Conservation (phyloP, 2,797 vertebrate genomes). For the Phoeniculus purpureus region DNA sequence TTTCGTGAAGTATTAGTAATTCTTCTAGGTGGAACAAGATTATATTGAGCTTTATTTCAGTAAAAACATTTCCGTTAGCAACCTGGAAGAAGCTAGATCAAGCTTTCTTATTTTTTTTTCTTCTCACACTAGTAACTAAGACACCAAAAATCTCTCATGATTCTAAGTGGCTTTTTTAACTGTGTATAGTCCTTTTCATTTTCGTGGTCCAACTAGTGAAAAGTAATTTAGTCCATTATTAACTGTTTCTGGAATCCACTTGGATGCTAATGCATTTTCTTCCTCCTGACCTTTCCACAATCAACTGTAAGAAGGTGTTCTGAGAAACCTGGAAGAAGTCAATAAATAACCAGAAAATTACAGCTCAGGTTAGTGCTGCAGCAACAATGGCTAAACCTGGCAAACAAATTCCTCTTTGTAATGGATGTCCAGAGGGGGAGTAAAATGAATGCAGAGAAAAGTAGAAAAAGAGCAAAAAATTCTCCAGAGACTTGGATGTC, state of each 20-base stretch:
- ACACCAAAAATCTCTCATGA: not conserved
- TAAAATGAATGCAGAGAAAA: slow-evolving; percentile 17
- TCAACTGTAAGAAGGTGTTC: not conserved
- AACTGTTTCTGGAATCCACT: not conserved
- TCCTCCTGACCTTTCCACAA: not conserved
- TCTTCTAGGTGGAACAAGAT: not conserved
- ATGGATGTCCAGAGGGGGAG: slow-evolving; percentile 20
- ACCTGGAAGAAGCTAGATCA: not conserved
- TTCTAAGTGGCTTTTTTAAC: not conserved
- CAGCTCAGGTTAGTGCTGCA: not conserved
- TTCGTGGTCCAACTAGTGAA: not conserved
- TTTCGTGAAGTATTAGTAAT: not conserved
- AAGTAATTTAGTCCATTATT: not conserved
- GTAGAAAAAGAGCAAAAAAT: slow-evolving; percentile 29
- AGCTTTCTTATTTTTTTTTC: not conserved
- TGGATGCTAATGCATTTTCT: not conserved
- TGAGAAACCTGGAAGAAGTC: not conserved
- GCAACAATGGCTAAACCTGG: not conserved
- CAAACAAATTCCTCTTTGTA: slow-evolving; percentile 14
- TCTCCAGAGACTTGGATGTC: not conserved
- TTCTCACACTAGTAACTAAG: not conserved
- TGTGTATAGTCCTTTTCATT: not conserved
- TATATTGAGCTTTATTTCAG: not conserved
- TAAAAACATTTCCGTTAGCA: not conserved
- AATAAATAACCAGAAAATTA: slow-evolving; percentile 32